phyloP scores from a whole-genome alignment of 2,888 invertebrate genomes.

The Aspidiotus destructor region DNA sequence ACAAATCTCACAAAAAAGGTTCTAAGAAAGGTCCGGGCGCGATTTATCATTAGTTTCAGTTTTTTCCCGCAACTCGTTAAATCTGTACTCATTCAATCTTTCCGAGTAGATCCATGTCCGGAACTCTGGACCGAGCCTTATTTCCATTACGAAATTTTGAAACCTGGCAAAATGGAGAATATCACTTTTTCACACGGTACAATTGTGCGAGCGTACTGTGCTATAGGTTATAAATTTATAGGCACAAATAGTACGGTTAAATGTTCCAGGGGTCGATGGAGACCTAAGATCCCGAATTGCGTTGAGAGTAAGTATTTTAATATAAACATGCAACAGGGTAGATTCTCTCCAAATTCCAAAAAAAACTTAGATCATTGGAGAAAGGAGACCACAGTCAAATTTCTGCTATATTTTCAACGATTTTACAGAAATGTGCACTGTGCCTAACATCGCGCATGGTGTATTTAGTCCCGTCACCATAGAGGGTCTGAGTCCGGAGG shows the following conservation, averaged over 20 bases:
- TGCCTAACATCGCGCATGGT: slow-evolving; percentile 59
- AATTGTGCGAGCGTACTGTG: slow-evolving; percentile 63
- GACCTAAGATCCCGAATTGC: slow-evolving; percentile 69
- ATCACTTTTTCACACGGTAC: slow-evolving; percentile 66
- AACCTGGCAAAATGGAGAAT: slow-evolving; percentile 60
- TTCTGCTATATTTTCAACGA: too few relatives aligned
- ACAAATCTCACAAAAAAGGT: slow-evolving; percentile 33
- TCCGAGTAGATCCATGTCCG: slow-evolving; percentile 53
- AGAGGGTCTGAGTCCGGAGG: slow-evolving; percentile 46
- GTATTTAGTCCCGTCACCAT: slow-evolving; percentile 47
- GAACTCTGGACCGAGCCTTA: slow-evolving; percentile 55
- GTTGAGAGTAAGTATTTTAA: slow-evolving; percentile 55
- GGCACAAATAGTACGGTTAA: slow-evolving; percentile 64
- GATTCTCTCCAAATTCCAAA: too few relatives aligned
- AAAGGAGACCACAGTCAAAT: too few relatives aligned
- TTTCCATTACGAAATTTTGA: slow-evolving; percentile 59
- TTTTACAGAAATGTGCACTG: slow-evolving; percentile 56
- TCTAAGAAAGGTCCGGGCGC: slow-evolving; percentile 33
- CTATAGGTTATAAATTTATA: slow-evolving; percentile 63
- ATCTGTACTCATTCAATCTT: background rate
- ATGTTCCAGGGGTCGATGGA: slow-evolving; percentile 78
- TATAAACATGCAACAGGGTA: too few relatives aligned
- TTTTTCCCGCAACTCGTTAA: background rate
- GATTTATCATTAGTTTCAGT: background rate
- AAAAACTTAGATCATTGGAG: too few relatives aligned